Evolutionary conservation across 2,888 invertebrate species (phyloP).

Genomic region (Trissolcus japonicus): DNA sequence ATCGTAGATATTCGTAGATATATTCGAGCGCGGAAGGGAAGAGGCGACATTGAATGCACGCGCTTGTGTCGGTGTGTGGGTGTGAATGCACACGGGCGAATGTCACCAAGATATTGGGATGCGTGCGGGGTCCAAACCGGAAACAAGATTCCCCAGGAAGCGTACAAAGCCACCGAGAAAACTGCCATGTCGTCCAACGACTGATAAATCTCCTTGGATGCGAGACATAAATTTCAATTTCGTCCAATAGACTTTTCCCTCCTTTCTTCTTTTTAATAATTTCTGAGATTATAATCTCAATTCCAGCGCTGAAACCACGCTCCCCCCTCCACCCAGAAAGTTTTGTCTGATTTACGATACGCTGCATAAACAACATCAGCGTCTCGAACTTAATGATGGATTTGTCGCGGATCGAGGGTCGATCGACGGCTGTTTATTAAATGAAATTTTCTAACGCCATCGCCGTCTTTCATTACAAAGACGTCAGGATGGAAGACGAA

Average conservation of each 20-base stretch:
- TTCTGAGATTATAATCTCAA: slow-evolving; percentile 57
- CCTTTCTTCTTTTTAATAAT: slow-evolving; percentile 58
- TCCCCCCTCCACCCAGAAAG: slow-evolving; percentile 15
- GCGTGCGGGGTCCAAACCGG: slow-evolving; percentile 57
- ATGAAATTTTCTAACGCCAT: slow-evolving; percentile 10
- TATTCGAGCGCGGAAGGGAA: slow-evolving; percentile 58
- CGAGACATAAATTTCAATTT: slow-evolving; percentile 59
- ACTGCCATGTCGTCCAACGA: slow-evolving; percentile 57
- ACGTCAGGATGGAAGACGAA: slow-evolving; percentile 6
- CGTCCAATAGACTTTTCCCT: slow-evolving; percentile 57
- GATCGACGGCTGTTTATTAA: slow-evolving; percentile 25
- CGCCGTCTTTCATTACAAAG: slow-evolving; percentile 2
- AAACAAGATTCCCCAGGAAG: slow-evolving; percentile 58
- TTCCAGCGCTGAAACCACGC: slow-evolving; percentile 35
- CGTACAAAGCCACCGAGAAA: slow-evolving; percentile 57
- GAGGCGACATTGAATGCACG: slow-evolving; percentile 60
- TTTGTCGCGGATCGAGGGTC: slow-evolving; percentile 8
- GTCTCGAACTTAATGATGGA: slow-evolving; percentile 23
- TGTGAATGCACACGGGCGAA: slow-evolving; percentile 57
- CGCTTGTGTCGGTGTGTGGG: slow-evolving; percentile 45
- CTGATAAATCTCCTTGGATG: slow-evolving; percentile 58
- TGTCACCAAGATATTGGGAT: slow-evolving; percentile 58
- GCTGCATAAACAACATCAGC: slow-evolving; percentile 45
- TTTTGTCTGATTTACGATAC: slow-evolving; percentile 46
- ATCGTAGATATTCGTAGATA: slow-evolving; percentile 62